Conservation (phyloP, 2,113 vertebrate species). For the Riparia riparia region DNA sequence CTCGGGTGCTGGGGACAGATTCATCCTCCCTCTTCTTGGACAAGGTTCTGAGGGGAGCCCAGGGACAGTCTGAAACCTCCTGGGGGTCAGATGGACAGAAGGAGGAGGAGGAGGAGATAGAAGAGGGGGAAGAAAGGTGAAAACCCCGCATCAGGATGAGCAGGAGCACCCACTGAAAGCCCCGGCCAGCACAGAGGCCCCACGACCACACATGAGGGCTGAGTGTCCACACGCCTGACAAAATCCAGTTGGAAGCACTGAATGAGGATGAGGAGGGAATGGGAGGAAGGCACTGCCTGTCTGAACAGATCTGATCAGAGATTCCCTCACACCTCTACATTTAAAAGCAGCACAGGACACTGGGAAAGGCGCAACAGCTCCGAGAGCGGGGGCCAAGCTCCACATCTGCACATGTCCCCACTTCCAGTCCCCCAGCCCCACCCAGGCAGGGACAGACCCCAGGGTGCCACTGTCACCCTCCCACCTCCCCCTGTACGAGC, state of each 20-base stretch:
- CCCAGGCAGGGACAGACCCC: neutral
- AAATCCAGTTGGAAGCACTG: neutral
- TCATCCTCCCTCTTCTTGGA: accelerated
- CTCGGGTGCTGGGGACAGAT: accelerated
- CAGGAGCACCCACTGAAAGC: neutral
- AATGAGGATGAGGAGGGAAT: neutral
- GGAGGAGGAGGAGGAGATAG: neutral
- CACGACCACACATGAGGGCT: accelerated
- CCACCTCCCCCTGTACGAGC: neutral
- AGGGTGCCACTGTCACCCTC: neutral
- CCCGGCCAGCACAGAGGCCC: accelerated
- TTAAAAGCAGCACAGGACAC: neutral
- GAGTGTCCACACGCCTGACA: accelerated
- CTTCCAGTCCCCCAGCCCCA: accelerated
- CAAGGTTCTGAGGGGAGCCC: accelerated
- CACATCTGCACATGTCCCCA: neutral
- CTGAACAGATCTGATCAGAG: neutral
- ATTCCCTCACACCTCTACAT: neutral
- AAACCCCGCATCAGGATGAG: neutral
- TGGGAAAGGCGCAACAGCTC: neutral
- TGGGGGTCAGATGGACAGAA: neutral
- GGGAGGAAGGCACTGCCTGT: neutral
- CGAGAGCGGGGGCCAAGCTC: accelerated
- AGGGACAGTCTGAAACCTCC: neutral
- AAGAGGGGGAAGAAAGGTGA: neutral